Evolutionary conservation across 2,888 invertebrate genomes (phyloP), one percentile per base, ranked within the genome.

Genomic region (Anodontia alba): DNA sequence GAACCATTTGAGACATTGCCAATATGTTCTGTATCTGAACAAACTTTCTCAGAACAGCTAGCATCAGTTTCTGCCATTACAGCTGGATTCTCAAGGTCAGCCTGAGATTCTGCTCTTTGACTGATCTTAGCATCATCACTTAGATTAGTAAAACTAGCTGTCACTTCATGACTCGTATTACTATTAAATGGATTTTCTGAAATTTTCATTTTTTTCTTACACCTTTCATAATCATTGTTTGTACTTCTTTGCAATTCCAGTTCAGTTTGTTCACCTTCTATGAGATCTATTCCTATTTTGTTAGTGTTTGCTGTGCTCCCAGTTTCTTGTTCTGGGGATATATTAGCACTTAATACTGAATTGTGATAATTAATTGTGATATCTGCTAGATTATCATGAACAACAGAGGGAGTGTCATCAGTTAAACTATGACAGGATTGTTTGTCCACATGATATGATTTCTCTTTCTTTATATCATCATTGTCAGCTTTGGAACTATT

Each of bases 171-270:
- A 54, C 29, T 54, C 8, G 26, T 17, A 62, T 33, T 33, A 20
- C 23, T 20, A 17, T 62, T 33, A 31, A 20, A 3, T 38, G 38
- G 12, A 38, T 38, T 33, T 62, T 62, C 62, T 62, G 62, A 62
- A 62, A 62, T 20, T 62, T 62, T 62, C 62, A 62, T 31, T 62
- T 62, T 62, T 33, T 62, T 62, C 12, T 10, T 62, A 23, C 62
- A 62, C 20, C 62, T 62, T 33, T 62, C 62, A 33, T 5, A 10
- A 5, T 54, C 26, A 54, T n/a, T 26, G 10, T 10, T 12, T 54
- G 10, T 54, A 5, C 8, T 15, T 8, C 17, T 46, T 20, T 46
- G 17, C 17, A 15, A 8, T 46, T 46, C n/a, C 17, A 15, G 10
- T 12, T 20, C n/a, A 15, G 8, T 42, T 42, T 7, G 42, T 20